A percentile compares a stretch with the other conserved stretches of the same genome.
phyloP scores from a whole-genome alignment of 1,140 invertebrate genomes.

The Probaryconus sp. region DNA sequence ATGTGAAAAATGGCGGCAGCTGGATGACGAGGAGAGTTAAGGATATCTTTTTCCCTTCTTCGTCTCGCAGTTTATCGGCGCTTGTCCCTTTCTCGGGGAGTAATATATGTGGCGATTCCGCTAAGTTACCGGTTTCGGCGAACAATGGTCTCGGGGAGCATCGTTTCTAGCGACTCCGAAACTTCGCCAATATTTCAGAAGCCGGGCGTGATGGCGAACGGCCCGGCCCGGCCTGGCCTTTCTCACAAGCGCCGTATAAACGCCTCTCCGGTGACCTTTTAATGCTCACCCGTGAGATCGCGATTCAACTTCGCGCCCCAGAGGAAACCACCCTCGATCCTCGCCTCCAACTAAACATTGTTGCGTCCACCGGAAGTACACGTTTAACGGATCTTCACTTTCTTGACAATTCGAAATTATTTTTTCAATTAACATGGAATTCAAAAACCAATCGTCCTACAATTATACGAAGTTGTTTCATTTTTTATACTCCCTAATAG shows the following conservation, averaged over 20 bases:
- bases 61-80: constrained; percentile 37
- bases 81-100: constrained; percentile 57
- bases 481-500: too few relatives aligned
- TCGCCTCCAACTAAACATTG: too few relatives aligned
- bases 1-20: constrained; percentile 59
- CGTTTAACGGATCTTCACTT: too few relatives aligned
- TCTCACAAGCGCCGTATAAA: constrained; percentile 59
- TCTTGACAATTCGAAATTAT: too few relatives aligned
- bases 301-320: constrained; percentile 21
- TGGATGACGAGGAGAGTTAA: constrained; percentile 61
- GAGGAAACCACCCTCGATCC: constrained; percentile 20
- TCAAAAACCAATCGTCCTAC: too few relatives aligned
- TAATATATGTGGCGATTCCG: constrained; percentile 76
- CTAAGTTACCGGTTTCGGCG: constrained; percentile 68
- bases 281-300: constrained; percentile 60
- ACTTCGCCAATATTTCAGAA: constrained; percentile 75
- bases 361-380: too few relatives aligned
- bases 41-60: constrained; percentile 55
- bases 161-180: constrained; percentile 65
- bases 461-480: too few relatives aligned
- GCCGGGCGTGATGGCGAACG: constrained; percentile 26
- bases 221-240: constrained; percentile 39
- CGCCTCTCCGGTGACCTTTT: constrained; percentile 65
- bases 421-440: too few relatives aligned
- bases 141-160: constrained; percentile 72